Evolutionary conservation across 2,113 vertebrate genomes (phyloP), one percentile per base, ranked within the genome.

Genomic region (Tragelaphus imberbis): DNA sequence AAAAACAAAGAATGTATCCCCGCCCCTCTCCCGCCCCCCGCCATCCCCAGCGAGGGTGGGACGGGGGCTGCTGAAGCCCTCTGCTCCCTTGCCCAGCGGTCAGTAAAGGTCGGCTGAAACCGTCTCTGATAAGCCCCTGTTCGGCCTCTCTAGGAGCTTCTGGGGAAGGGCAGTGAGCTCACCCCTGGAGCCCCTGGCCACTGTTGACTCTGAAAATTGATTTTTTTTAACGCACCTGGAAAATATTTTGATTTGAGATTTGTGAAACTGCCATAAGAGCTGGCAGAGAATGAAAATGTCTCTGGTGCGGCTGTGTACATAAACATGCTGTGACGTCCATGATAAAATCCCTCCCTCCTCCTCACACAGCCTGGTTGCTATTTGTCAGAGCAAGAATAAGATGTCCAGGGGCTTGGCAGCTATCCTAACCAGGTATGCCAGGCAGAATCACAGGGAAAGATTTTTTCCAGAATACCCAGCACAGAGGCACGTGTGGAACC

Each of bases 201-300:
- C 33, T n/a, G 16, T 7, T 63, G 84, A n/a, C 14, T n/a, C 79
- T 55, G 23, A 58, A 89, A 25, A 25, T 40, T 58, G n/a, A 75
- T 77, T 89, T 65, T 91, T 96, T 75, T 3, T 4, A 97, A 71
- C 36, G 6, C n/a, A 77, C 14, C 51, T 80, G 49, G 49, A 75
- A 96, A 96, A 81, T 63, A 84, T 71, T 89, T 92, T 93, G 53
- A 90, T 36, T 84, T 84, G 28, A 88, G 12, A 86, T 92, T 33
- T 79, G 36, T 65, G 81, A 51, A 82, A 84, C 30, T 58, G 21
- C 28, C 36, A 2, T 21, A 3, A 2, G 16, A 53, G 30, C 21
- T 49, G 79, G 6, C 14, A 90, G 56, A 65, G 30, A 92, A 80
- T 75, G 36, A 88, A 87, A 58, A 21, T 36, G 36, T 19, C 33